Evolutionary conservation across 2,113 vertebrate genomes (phyloP).

Genomic region (Clarias magur): DNA sequence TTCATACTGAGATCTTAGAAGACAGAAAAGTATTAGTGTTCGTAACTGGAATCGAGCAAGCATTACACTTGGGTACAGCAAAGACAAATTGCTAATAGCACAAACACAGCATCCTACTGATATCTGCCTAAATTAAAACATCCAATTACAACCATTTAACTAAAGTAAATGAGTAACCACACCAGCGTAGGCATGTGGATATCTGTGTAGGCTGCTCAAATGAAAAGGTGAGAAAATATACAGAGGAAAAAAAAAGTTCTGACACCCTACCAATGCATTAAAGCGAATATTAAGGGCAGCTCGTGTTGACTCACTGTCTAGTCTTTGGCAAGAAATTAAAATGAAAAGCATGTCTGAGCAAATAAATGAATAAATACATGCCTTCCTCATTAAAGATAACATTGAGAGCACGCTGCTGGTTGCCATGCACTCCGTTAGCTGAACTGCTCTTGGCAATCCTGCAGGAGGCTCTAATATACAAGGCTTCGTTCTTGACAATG

Average conservation of each 20-base stretch:
- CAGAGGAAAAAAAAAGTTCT: not conserved
- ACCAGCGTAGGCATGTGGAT: slow-evolving; percentile 4
- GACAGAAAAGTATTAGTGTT: not conserved
- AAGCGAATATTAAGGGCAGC: slow-evolving; percentile 32
- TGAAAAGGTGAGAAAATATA: slow-evolving; percentile 51
- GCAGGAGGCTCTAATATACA: not conserved
- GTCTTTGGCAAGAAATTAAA: slow-evolving; percentile 40
- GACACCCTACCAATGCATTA: slow-evolving; percentile 20
- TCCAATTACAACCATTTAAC: not conserved
- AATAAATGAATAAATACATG: slow-evolving; percentile 42
- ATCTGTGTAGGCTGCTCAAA: slow-evolving; percentile 24
- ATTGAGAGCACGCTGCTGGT: slow-evolving; percentile 2
- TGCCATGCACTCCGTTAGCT: not conserved
- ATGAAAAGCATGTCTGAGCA: slow-evolving; percentile 27
- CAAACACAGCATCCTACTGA: not conserved
- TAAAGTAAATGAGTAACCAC: not conserved
- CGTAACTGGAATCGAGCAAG: not conserved
- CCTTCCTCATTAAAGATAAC: slow-evolving; percentile 16
- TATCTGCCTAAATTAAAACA: not conserved
- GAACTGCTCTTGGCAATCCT: not conserved
- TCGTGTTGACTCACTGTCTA: slow-evolving; percentile 32
- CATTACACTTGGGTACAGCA: not conserved
- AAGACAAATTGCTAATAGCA: not conserved
- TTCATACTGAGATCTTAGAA: not conserved
- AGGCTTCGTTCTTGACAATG: not conserved